These are phyloP conservation scores for Haliclystus octoradiatus DNA, from an alignment of 30 jellyfish, hydroid and myxozoan species.

Conservation along the genomic window DNA sequence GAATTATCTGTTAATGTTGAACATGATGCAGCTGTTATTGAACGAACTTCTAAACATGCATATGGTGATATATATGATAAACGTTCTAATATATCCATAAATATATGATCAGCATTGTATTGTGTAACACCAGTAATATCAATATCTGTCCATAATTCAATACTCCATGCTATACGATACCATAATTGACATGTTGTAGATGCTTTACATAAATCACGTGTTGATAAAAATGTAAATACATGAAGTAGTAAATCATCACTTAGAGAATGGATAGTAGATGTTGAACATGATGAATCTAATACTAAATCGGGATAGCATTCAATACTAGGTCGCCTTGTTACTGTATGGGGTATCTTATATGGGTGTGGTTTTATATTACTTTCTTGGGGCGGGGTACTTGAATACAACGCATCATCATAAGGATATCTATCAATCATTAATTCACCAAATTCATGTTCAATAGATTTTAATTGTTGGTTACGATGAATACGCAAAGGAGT, in stretches of 20 bases:
- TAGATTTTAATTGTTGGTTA: no score
- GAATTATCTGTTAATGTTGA: slow-evolving; percentile 51
- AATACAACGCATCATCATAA: no score
- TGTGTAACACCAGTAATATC: slow-evolving; percentile 18
- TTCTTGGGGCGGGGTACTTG: no score
- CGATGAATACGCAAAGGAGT: no score
- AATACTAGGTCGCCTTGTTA: no score
- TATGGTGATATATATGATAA: slow-evolving; percentile 50
- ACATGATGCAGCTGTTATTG: slow-evolving; percentile 29
- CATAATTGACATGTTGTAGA: slow-evolving; percentile 55
- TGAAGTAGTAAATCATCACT: slow-evolving; percentile 11
- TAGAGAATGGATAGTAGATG: no score
- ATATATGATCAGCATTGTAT: slow-evolving; percentile 24
- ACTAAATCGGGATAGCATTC: no score
- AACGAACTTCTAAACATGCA: slow-evolving; percentile 53
- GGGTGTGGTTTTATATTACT: no score
- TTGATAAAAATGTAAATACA: slow-evolving; percentile 33
- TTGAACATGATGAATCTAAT: no score
- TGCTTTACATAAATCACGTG: slow-evolving; percentile 39
- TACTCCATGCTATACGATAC: slow-evolving; percentile 50
- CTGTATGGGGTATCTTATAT: no score
- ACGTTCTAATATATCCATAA: slow-evolving; percentile 26
- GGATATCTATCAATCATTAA: no score
- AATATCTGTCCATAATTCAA: slow-evolving; percentile 56
- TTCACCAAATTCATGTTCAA: no score